phyloP scores from a whole-genome alignment of 2,888 invertebrate species.

The Drosophila barbarae region DNA sequence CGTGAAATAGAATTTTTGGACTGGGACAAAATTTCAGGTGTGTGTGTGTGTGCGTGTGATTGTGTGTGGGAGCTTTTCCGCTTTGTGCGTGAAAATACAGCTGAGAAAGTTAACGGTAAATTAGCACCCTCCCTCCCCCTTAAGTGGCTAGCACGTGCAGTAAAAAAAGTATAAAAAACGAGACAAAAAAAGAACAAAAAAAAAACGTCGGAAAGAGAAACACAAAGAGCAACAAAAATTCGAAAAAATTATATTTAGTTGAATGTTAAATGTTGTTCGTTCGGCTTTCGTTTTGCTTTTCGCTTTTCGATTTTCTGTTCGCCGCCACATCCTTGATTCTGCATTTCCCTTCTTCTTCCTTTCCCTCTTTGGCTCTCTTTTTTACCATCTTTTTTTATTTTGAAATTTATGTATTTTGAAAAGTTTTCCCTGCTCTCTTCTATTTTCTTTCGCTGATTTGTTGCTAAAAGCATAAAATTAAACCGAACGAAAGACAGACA shows the following conservation, averaged over 20 bases:
- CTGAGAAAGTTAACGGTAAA: slow-evolving; percentile 58
- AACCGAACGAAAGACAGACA: slow-evolving; percentile 36
- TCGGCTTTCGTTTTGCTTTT: slow-evolving; percentile 38
- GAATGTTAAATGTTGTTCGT: slow-evolving; percentile 40
- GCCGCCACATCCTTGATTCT: slow-evolving; percentile 22
- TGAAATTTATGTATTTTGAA: slow-evolving; percentile 64
- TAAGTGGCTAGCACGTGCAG: slow-evolving; percentile 39
- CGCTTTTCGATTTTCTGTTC: slow-evolving; percentile 22
- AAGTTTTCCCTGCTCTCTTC: slow-evolving; percentile 21
- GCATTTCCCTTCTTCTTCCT: slow-evolving; percentile 2
- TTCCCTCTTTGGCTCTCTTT: slow-evolving; percentile 5
- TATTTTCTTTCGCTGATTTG: slow-evolving; percentile 10
- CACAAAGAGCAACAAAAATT: slow-evolving; percentile 33
- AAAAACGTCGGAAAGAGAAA: slow-evolving; percentile 13
- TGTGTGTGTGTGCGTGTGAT: slow-evolving; percentile 23
- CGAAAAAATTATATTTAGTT: slow-evolving; percentile 48
- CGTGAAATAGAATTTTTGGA: slow-evolving; percentile 25
- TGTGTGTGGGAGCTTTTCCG: slow-evolving; percentile 27
- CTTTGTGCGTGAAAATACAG: slow-evolving; percentile 48
- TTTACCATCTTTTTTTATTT: slow-evolving; percentile 27
- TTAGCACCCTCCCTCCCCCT: slow-evolving; percentile 48
- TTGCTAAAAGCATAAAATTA: slow-evolving; percentile 56
- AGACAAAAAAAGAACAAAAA: slow-evolving; percentile 8
- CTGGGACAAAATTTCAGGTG: slow-evolving; percentile 32
- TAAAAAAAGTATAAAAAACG: slow-evolving; percentile 6